These are phyloP conservation scores for Spilarctia lutea DNA, from an alignment of 2,888 invertebrate genomes.

Conservation along the genomic window DNA sequence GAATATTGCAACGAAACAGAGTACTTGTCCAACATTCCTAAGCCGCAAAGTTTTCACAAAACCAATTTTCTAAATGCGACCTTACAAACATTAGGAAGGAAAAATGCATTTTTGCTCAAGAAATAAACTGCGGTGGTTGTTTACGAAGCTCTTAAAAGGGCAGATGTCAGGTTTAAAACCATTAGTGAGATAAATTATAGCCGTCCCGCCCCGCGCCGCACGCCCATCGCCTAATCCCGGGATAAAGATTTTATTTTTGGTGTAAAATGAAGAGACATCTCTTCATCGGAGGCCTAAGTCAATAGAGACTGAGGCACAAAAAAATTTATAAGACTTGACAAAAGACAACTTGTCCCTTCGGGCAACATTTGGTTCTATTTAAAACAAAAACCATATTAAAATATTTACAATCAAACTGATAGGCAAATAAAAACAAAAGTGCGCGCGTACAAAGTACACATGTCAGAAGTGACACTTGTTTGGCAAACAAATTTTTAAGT, in stretches of 20 bases:
- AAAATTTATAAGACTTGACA: background rate
- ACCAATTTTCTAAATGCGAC: constrained; percentile 36
- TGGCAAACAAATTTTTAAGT: no score
- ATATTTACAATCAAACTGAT: no score
- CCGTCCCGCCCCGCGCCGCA: constrained; percentile 36
- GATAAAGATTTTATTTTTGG: constrained; percentile 82
- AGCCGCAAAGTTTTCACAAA: constrained; percentile 15
- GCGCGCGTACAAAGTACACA: no score
- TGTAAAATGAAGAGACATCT: constrained; percentile 81
- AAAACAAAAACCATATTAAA: no score
- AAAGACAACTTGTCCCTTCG: no score
- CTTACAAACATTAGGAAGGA: constrained; percentile 39
- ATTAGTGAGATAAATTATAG: constrained; percentile 81
- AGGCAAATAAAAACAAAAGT: no score
- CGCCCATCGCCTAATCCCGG: constrained; percentile 65
- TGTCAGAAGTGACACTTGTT: no score
- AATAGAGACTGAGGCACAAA: constrained; percentile 12
- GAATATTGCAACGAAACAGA: constrained; percentile 18
- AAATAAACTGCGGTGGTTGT: constrained; percentile 53
- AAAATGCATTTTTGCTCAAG: constrained; percentile 52
- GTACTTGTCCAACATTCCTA: constrained; percentile 12
- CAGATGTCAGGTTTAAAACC: constrained; percentile 81
- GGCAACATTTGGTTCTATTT: background rate
- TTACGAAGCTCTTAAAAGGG: constrained; percentile 68
- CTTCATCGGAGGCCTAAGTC: constrained; percentile 46